Conservation (phyloP, 1,140 invertebrate genomes). For the Camponotus vicinus region DNA sequence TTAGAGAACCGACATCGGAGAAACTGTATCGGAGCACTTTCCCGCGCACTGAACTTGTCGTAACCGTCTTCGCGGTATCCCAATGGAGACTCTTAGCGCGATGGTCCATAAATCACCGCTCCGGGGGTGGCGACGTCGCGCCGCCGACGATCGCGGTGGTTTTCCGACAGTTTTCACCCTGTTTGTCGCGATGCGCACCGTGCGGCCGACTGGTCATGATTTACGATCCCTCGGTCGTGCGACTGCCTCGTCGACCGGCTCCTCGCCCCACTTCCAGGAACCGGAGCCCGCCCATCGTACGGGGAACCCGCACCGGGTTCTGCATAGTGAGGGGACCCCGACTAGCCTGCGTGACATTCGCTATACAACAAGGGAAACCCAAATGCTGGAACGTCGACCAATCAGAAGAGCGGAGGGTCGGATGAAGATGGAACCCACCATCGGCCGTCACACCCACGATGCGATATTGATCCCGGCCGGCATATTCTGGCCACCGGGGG, state of each 20-base stretch:
- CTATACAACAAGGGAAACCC: constrained; percentile 20
- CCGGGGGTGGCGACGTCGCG: constrained; percentile 38
- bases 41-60: constrained; percentile 2
- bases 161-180: constrained; percentile 70
- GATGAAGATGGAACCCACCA: constrained; percentile 70
- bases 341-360: constrained; percentile 4
- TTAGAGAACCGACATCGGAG: constrained; percentile 16
- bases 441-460: constrained; percentile 68
- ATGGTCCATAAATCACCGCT: constrained; percentile 21
- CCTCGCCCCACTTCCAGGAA: constrained; percentile 42
- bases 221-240: constrained; percentile 69
- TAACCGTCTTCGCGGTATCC: constrained; percentile 20
- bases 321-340: background rate
- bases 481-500: constrained; percentile 66
- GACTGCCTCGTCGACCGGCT: constrained; percentile 53
- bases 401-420: constrained; percentile 60
- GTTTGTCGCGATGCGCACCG: constrained; percentile 74
- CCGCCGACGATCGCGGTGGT: constrained; percentile 60
- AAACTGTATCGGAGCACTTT: constrained; percentile 25
- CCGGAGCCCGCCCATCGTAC: constrained; percentile 58
- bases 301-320: background rate
- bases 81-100: background rate
- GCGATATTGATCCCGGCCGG: constrained; percentile 74
- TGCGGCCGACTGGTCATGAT: constrained; percentile 76
- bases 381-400: constrained; percentile 61